Base-by-base conservation (phyloP, 2,888 invertebrate genomes). In the Pogonocherus hispidulus region DNA sequence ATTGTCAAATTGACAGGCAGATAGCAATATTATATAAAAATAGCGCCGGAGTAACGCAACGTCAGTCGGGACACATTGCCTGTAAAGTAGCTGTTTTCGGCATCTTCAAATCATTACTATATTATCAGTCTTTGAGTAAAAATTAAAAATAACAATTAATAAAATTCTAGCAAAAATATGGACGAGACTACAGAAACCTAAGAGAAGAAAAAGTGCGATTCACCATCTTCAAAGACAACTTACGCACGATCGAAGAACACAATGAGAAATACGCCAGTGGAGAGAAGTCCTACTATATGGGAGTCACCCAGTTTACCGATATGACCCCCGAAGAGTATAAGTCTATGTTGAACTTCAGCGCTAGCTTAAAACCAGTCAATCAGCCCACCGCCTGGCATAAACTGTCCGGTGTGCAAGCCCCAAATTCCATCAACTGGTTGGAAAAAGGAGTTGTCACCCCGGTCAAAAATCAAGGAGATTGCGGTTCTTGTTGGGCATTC, bases 401-500 rank as follows among this genome's bases (percentile, higher is more conserved):
- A 52, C 9, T 9, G 19, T n/a, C 41, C 2, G 22, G 6, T 2
- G 81, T 85, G 9, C 71, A 82, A 14, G 46, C 86, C 4, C 87
- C 88, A 0, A 76, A 82, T 0, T 46, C 69, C 4, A 83, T 89
- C 3, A 88, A 89, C 78, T 89, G 89, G 89, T 84, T 88, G 65
- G 70, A 79, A 1, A 77, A 86, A 66, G 88, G 88, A 11, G 87
- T 87, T 56, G 88, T 89, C 1, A 89, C 89, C 1, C 85, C 85
- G 0, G 85, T 89, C 3, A 88, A 89, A 76, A 82, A 89, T 74
- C 88, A 89, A 82, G 87, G 88, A 9, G 84, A 86, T 18, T 91
- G 91, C 82, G 90, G 90, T 4, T 89, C 89, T 2, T 91, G 91
- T 80, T 91, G 91, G 90, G 86, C 90, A 3, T 91, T 91, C 83